Conservation (phyloP, 2,888 invertebrate species). For the Pristionchus mayeri region DNA sequence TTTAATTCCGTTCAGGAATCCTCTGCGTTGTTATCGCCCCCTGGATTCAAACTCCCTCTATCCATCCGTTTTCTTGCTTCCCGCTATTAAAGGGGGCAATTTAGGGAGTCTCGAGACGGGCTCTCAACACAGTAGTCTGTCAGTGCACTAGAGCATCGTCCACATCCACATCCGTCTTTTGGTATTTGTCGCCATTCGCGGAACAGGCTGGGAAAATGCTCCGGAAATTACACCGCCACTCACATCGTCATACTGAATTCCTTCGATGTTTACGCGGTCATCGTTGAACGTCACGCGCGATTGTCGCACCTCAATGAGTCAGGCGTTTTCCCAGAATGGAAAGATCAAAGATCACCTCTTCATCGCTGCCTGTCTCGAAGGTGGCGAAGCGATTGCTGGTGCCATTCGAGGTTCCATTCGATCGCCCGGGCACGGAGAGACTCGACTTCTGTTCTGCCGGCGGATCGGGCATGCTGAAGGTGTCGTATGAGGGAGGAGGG, state of each 20-base stretch:
- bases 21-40: too few relatives aligned
- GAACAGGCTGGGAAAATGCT: not conserved
- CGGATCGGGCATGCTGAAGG: conserved; percentile 35
- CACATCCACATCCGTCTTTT: too few relatives aligned
- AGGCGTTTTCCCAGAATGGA: not conserved
- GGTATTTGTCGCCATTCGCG: not conserved
- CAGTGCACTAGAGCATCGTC: too few relatives aligned
- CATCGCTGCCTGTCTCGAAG: conserved; percentile 33
- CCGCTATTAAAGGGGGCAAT: conserved; percentile 45
- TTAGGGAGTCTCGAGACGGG: conserved; percentile 21
- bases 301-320: not conserved
- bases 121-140: conserved; percentile 36
- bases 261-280: conserved; percentile 51
- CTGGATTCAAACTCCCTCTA: conserved; percentile 23
- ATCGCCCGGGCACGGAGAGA: conserved; percentile 30
- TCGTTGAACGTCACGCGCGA: conserved; percentile 49
- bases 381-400: conserved; percentile 9
- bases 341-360: conserved; percentile 40
- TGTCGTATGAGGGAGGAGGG: conserved; percentile 33
- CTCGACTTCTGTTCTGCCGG: not conserved
- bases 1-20: too few relatives aligned
- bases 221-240: not conserved
- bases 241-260: conserved; percentile 42
- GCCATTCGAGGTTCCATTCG: not conserved
- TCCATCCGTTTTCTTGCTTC: conserved; percentile 15